phyloP scores from a whole-genome alignment of 2,888 invertebrate genomes.

The Watsonalla cultraria region DNA sequence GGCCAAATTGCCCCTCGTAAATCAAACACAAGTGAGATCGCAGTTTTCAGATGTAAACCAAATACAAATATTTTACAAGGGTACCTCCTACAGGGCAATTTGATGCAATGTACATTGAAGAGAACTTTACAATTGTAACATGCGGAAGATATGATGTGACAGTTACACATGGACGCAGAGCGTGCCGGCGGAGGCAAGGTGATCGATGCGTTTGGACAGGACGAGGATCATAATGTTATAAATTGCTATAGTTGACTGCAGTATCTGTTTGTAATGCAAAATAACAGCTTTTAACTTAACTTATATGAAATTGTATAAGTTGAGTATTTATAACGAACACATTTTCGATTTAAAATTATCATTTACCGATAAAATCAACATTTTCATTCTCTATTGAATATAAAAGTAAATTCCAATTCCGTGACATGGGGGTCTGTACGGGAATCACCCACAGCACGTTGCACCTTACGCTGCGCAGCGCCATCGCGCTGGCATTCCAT shows the following conservation, averaged over 20 bases:
- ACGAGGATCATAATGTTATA: background rate
- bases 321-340: no score
- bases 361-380: no score
- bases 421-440: constrained; percentile 33
- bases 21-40: constrained; percentile 35
- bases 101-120: constrained; percentile 12
- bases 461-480: no score
- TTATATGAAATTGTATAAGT: no score
- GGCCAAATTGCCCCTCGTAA: constrained; percentile 42
- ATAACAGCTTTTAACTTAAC: no score
- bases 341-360: no score
- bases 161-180: no score
- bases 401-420: no score
- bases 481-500: constrained; percentile 34
- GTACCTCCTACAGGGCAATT: constrained; percentile 28
- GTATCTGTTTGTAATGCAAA: no score
- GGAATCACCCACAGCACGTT: constrained; percentile 22
- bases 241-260: no score
- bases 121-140: background rate
- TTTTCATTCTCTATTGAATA: no score
- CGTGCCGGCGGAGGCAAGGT: background rate
- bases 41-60: constrained; percentile 30
- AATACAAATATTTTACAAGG: constrained; percentile 21
- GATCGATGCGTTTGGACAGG: background rate
- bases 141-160: no score